Evolutionary conservation across 2,888 invertebrate species (phyloP), one percentile per base, ranked within the genome.

Genomic region (Anarsia innoxiella): DNA sequence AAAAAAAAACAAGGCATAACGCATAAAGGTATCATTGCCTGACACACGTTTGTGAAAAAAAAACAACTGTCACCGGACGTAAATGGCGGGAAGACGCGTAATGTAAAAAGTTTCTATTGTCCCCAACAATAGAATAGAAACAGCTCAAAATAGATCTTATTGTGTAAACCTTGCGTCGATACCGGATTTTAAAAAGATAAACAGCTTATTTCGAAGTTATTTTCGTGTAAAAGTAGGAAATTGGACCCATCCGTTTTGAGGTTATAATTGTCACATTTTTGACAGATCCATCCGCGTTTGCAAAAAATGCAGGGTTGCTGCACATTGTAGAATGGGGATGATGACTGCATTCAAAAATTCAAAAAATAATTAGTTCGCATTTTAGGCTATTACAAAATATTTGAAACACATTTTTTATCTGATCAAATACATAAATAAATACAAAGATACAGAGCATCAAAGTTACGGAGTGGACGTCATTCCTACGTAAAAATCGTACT

Each of bases 41-140:
- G 25, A 25, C 25, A 25, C 25, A 25, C 25, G 25, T 25, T n/a
- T n/a, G 19, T n/a, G n/a, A 9, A 25, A 25, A 25, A 25, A 25
- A 25, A 25, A 9, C n/a, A n/a, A 25, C 4, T 25, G 25, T 25
- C 25, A 25, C n/a, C 8, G 2, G n/a, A 25, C 25, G 6, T 5
- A 19, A 19, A 25, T 3, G 25, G 25, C 25, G 25, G 25, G 25
- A 25, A 25, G n/a, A 9, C 5, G n/a, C 3, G 19, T 19, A 3
- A 9, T 25, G 25, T 9, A 25, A 25, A 25, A 25, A 25, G 8
- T 25, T 25, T 25, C 25, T 25, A 9, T 25, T 25, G 8, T 25
- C 2, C 5, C 3, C n/a, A 9, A 25, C 25, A 25, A 25, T 25
- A n/a, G 25, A n/a, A 25, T 25, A 9, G 3, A 25, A 25, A 25